Conservation (phyloP, 1,140 invertebrate species). For the Leguminivora glycinivorella region DNA sequence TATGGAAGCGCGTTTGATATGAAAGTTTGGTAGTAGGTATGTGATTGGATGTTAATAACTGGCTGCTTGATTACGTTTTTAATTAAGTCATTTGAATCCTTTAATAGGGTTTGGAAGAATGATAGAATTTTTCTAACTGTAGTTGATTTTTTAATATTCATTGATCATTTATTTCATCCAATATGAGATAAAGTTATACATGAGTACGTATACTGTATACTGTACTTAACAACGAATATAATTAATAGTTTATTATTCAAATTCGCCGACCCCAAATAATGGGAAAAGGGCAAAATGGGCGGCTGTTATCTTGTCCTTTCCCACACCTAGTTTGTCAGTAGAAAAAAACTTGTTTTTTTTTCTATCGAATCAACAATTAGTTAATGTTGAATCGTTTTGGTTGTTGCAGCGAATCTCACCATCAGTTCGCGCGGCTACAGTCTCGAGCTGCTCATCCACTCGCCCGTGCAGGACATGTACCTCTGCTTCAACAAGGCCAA, state of each 20-base stretch:
- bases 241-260: too few relatives aligned
- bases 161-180: neutral
- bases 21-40: constrained; percentile 17
- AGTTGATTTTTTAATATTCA: neutral
- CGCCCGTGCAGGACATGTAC: constrained; percentile 71
- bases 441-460: constrained; percentile 73
- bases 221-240: neutral
- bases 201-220: neutral
- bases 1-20: constrained; percentile 28
- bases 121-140: neutral
- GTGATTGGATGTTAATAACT: constrained; percentile 22
- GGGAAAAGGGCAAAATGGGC: too few relatives aligned
- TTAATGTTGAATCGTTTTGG: constrained; percentile 26
- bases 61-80: constrained; percentile 3
- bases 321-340: too few relatives aligned
- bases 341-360: too few relatives aligned
- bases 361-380: neutral
- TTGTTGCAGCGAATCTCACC: constrained; percentile 76
- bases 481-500: constrained; percentile 71
- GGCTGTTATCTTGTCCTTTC: too few relatives aligned
- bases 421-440: constrained; percentile 68
- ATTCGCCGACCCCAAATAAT: too few relatives aligned
- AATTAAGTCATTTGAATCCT: constrained; percentile 23
- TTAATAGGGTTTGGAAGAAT: neutral
- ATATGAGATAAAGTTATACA: neutral